These are phyloP conservation scores for Trilocha varians DNA, from an alignment of 2,888 invertebrate genomes.

Conservation along the genomic window DNA sequence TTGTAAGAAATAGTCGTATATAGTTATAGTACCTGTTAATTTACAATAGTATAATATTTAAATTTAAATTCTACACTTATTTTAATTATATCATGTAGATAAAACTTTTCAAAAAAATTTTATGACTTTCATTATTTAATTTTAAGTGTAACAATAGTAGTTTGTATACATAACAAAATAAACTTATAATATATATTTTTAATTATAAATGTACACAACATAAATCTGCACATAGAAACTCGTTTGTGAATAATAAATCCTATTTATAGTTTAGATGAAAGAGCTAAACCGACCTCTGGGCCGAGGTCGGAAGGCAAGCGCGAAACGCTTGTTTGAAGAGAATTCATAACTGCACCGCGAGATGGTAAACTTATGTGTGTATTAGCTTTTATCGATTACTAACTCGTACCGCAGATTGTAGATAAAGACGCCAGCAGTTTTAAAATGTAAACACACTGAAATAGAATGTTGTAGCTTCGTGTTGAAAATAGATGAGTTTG, in stretches of 20 bases:
- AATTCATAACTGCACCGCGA: slow-evolving; percentile 15
- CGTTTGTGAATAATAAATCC: not conserved
- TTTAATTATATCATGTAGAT: too few species aligned
- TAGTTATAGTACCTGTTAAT: too few species aligned
- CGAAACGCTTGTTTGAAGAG: slow-evolving; percentile 21
- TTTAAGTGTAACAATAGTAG: too few species aligned
- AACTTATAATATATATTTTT: slow-evolving; percentile 11
- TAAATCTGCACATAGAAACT: not conserved
- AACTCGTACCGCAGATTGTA: not conserved
- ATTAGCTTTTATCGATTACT: not conserved
- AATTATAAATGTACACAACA: not conserved
- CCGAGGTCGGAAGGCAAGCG: slow-evolving; percentile 24
- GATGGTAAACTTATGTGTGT: slow-evolving; percentile 7
- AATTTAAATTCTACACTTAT: too few species aligned
- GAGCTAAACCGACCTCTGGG: slow-evolving; percentile 21
- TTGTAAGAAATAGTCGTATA: too few species aligned
- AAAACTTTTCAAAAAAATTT: too few species aligned
- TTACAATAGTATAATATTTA: too few species aligned
- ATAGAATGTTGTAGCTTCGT: not conserved
- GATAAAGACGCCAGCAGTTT: not conserved
- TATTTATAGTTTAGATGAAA: slow-evolving; percentile 21
- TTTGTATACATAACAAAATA: too few species aligned
- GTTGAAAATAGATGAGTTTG: too few species aligned
- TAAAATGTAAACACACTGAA: not conserved
- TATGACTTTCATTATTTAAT: too few species aligned